A percentile compares a stretch with the other conserved stretches of the same genome.
Conservation (phyloP, 2,113 vertebrate genomes). For the Nothoprocta perdicaria region DNA sequence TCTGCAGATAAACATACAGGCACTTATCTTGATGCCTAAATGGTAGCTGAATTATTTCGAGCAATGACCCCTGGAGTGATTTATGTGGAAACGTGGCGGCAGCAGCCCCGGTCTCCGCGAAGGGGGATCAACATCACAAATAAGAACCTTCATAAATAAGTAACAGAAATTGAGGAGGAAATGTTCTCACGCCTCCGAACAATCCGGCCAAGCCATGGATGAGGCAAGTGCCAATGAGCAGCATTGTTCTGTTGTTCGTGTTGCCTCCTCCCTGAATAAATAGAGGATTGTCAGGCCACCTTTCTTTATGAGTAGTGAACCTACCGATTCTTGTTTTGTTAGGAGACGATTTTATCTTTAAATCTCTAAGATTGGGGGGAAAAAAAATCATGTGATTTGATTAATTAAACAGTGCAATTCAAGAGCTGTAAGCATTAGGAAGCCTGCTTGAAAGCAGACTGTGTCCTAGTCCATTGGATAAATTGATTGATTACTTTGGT, state of each 20-base stretch:
- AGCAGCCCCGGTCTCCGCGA: neutral
- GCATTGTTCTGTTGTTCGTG: neutral
- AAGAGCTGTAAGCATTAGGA: slow-evolving; percentile 49
- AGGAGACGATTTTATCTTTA: slow-evolving; percentile 43
- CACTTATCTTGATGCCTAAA: neutral
- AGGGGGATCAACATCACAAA: neutral
- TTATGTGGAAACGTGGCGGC: neutral
- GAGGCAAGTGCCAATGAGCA: neutral
- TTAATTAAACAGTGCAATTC: slow-evolving; percentile 61
- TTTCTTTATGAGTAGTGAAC: slow-evolving; percentile 57
- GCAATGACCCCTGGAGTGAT: neutral
- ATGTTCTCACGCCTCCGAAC: slow-evolving; percentile 40
- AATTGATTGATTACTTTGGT: slow-evolving; percentile 67
- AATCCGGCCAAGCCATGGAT: neutral
- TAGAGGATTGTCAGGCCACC: slow-evolving; percentile 13
- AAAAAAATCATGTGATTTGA: neutral
- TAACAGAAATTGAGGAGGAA: slow-evolving; percentile 22
- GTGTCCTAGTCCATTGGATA: slow-evolving; percentile 38
- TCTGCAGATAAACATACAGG: neutral
- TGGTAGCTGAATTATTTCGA: neutral
- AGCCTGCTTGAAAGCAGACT: slow-evolving; percentile 59
- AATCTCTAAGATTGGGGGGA: slow-evolving; percentile 14
- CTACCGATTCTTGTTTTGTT: slow-evolving; percentile 34
- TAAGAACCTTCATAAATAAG: slow-evolving; percentile 30
- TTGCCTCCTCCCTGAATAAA: slow-evolving; percentile 16